A percentile compares a stretch with the other conserved stretches of the same genome.
phyloP scores from a whole-genome alignment of 2,797 vertebrate genomes.

The Syncerus caffer region DNA sequence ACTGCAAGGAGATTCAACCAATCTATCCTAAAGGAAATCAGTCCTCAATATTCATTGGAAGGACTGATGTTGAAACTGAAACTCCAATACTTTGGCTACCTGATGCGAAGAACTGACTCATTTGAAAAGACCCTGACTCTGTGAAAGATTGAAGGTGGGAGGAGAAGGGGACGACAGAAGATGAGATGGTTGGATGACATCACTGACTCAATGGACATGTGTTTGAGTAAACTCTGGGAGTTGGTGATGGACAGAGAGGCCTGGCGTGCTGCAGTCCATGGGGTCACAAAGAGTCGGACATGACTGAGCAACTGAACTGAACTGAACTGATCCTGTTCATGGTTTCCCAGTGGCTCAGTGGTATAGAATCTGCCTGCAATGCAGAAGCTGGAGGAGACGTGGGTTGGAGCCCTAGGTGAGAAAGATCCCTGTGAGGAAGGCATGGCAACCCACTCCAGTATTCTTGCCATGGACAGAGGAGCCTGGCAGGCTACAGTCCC shows the following conservation, averaged over 20 bases:
- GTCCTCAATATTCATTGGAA: neutral
- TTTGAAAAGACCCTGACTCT: neutral
- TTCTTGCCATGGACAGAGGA: neutral
- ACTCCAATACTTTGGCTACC: neutral
- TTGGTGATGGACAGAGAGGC: neutral
- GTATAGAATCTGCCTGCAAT: neutral
- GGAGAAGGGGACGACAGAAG: neutral
- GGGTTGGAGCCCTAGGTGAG: neutral
- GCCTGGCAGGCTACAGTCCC: neutral
- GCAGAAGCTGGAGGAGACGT: accelerated
- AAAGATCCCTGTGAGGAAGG: neutral
- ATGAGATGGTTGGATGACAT: neutral
- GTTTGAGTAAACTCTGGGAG: neutral
- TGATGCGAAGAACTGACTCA: neutral
- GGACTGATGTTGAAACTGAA: neutral
- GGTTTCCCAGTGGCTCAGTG: neutral
- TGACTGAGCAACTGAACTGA: neutral
- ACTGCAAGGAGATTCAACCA: neutral
- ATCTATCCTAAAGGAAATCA: neutral
- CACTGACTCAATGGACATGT: neutral
- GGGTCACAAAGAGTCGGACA: neutral
- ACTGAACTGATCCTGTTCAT: neutral
- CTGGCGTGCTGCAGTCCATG: neutral
- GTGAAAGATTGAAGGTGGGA: neutral
- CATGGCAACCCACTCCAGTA: neutral